Percentiles rank a stretch among this genome's conserved stretches.
Conservation (phyloP, 92 coral and sea anemone species). For the Siderastrea siderea region DNA sequence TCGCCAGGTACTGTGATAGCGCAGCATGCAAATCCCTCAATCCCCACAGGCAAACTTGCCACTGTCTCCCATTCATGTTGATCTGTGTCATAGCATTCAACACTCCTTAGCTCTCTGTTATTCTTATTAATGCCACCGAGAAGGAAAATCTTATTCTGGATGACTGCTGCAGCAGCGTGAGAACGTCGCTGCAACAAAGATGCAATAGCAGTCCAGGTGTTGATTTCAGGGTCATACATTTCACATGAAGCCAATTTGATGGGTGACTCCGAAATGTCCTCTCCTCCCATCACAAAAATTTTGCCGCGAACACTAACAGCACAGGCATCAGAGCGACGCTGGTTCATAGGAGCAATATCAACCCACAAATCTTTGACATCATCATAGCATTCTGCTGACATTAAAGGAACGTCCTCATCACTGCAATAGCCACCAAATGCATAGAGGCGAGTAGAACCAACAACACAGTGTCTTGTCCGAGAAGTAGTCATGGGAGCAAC, state of each 20-base stretch:
- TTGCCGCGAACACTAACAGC: conserved; percentile 54
- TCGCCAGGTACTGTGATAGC: conserved; percentile 88
- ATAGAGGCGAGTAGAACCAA: conserved; percentile 61
- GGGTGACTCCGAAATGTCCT: conserved; percentile 73
- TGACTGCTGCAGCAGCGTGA: conserved; percentile 72
- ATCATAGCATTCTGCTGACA: conserved; percentile 76
- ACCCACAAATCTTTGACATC: conserved; percentile 71
- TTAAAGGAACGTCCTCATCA: conserved; percentile 76
- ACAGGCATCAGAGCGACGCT: conserved; percentile 80
- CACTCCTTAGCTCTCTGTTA: conserved; percentile 81
- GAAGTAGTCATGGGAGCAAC: conserved; percentile 74
- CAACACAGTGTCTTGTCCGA: conserved; percentile 82
- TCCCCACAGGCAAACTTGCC: conserved; percentile 66
- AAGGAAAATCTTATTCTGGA: conserved; percentile 73
- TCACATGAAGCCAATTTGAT: conserved; percentile 80
- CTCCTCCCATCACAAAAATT: conserved; percentile 84
- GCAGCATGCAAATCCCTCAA: conserved; percentile 89
- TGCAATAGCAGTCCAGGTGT: conserved; percentile 75
- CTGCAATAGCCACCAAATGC: conserved; percentile 88
- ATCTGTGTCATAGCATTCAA: conserved; percentile 87
- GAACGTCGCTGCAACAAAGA: conserved; percentile 77
- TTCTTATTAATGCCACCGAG: conserved; percentile 79
- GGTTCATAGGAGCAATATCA: conserved; percentile 74
- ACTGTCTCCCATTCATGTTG: conserved; percentile 68
- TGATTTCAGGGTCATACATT: conserved; percentile 68